Evolutionary conservation across 2,113 vertebrate genomes (phyloP).

Genomic region (Tretioscincus oriximinensis): DNA sequence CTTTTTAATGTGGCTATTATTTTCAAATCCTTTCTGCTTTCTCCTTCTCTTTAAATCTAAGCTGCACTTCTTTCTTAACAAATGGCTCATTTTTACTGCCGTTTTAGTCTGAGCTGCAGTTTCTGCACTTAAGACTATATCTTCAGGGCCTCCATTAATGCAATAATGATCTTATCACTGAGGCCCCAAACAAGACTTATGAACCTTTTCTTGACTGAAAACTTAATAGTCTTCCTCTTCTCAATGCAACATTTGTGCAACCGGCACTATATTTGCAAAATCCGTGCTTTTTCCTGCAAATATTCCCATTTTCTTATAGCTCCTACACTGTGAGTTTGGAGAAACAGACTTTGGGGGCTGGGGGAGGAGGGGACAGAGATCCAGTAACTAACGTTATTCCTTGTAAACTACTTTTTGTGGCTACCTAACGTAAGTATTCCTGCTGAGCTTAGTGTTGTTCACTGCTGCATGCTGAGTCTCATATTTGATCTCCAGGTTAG

Average conservation of each 20-base stretch:
- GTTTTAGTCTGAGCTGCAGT: slow-evolving; percentile 29
- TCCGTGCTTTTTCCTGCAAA: neutral
- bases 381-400: no score
- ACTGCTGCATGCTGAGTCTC: neutral
- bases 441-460: no score
- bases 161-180: slow-evolving; percentile 1
- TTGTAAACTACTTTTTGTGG: no score
- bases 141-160: slow-evolving; percentile 27
- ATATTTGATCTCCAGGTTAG: neutral
- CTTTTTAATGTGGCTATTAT: neutral
- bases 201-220: neutral
- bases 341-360: no score
- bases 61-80: neutral
- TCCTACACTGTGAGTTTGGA: neutral
- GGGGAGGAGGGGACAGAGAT: no score
- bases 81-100: neutral
- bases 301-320: neutral
- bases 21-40: slow-evolving; percentile 1
- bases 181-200: slow-evolving; percentile 1
- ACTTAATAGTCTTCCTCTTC: neutral
- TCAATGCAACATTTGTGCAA: neutral
- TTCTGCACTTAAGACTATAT: neutral
- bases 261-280: neutral
- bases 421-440: no score
- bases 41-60: neutral